phyloP scores from a whole-genome alignment of 2,797 vertebrate species.

The Gouania willdenowi region DNA sequence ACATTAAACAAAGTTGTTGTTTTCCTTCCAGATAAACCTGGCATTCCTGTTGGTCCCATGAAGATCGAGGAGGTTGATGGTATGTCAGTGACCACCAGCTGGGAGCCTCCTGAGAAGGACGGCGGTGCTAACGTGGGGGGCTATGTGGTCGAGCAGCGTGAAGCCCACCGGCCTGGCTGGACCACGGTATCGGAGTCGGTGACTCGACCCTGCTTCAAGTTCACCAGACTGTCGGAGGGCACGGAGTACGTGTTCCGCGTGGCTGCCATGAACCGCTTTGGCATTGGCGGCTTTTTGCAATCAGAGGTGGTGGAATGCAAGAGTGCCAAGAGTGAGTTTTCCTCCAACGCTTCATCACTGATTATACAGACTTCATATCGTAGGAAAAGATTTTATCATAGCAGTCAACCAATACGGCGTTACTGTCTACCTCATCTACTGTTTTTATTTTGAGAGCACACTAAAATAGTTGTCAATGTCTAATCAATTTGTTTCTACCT shows the following conservation, averaged over 20 bases:
- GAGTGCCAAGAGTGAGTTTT: slow-evolving; percentile 94
- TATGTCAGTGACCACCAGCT: slow-evolving; percentile 86
- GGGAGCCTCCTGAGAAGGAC: slow-evolving; percentile 92
- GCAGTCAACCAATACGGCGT: too few relatives aligned
- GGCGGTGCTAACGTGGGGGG: slow-evolving; percentile 92
- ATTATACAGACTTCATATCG: too few relatives aligned
- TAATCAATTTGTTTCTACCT: too few relatives aligned
- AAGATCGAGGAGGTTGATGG: slow-evolving; percentile 88
- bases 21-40: slow-evolving; percentile 89
- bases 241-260: slow-evolving; percentile 97
- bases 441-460: too few relatives aligned
- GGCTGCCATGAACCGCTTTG: slow-evolving; percentile 97
- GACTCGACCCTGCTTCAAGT: slow-evolving; percentile 91
- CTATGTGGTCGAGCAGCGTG: slow-evolving; percentile 94
- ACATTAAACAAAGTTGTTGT: too few relatives aligned
- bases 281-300: slow-evolving; percentile 91
- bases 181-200: slow-evolving; percentile 93
- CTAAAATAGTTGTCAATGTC: too few relatives aligned
- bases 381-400: too few relatives aligned
- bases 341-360: too few relatives aligned
- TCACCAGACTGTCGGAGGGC: slow-evolving; percentile 88
- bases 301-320: slow-evolving; percentile 96
- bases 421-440: too few relatives aligned
- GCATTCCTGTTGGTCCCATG: slow-evolving; percentile 86
- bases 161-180: slow-evolving; percentile 96